phyloP scores from a whole-genome alignment of 92 coral and sea anemone species.

The Palythoa grandiflora region DNA sequence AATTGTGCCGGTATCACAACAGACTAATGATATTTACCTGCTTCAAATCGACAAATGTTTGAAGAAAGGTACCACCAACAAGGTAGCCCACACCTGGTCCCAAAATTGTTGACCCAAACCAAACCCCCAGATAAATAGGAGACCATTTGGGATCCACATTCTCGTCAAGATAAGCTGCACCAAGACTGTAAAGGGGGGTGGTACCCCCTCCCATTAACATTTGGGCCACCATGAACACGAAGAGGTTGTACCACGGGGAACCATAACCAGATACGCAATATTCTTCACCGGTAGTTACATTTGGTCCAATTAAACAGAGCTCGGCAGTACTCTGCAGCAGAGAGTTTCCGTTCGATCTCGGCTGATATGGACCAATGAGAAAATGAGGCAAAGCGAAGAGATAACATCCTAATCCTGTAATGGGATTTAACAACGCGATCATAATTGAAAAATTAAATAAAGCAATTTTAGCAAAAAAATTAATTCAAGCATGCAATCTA shows the following conservation, averaged over 20 bases:
- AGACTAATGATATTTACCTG: constrained; percentile 61
- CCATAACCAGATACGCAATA: constrained; percentile 72
- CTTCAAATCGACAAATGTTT: constrained; percentile 74
- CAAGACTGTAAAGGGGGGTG: constrained; percentile 89
- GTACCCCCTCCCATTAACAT: constrained; percentile 94
- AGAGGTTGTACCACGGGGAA: constrained; percentile 73
- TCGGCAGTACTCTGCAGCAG: constrained; percentile 39
- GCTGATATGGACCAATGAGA: constrained; percentile 76
- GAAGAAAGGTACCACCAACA: constrained; percentile 80
- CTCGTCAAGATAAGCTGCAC: constrained; percentile 96
- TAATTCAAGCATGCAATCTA: too few species aligned
- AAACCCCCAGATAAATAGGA: constrained; percentile 87
- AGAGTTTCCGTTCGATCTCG: constrained; percentile 34
- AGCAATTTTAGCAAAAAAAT: too few species aligned
- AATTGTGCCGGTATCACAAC: neutral
- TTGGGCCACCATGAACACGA: constrained; percentile 78
- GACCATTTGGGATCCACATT: constrained; percentile 85
- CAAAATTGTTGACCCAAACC: constrained; percentile 71
- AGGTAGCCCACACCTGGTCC: constrained; percentile 92
- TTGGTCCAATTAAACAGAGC: constrained; percentile 59
- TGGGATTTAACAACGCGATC: neutral
- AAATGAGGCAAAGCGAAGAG: constrained; percentile 81
- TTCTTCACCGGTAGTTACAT: constrained; percentile 28
- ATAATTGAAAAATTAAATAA: too few species aligned
- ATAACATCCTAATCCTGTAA: constrained; percentile 75